Evolutionary conservation across 2,113 vertebrate species (phyloP).

Genomic region (Upupa epops): DNA sequence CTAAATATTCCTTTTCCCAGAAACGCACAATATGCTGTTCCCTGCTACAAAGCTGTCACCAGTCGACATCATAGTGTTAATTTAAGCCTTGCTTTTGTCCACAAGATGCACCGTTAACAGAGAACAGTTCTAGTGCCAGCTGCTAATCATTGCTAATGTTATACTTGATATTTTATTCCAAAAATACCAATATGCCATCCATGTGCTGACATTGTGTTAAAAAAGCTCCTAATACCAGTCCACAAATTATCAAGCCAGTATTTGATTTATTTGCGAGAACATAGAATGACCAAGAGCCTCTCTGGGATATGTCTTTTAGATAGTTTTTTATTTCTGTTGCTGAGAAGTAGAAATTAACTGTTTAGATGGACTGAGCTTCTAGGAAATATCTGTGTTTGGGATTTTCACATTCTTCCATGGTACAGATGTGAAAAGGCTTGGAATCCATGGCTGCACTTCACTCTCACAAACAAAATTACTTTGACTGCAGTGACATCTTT

Average conservation of each 20-base stretch:
- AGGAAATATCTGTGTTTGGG: background rate
- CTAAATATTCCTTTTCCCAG: slow-evolving; percentile 7
- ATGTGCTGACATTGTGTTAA: background rate
- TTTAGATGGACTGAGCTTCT: background rate
- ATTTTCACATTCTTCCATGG: background rate
- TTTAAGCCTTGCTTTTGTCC: background rate
- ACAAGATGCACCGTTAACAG: background rate
- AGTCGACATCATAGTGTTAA: background rate
- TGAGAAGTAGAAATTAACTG: background rate
- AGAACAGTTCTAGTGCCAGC: background rate
- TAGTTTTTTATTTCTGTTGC: background rate
- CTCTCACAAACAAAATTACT: background rate
- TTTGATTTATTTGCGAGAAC: background rate
- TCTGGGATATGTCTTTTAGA: background rate
- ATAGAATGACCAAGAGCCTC: background rate
- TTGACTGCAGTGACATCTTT: background rate
- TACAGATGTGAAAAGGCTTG: background rate
- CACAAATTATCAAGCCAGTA: background rate
- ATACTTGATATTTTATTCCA: background rate
- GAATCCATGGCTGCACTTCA: background rate
- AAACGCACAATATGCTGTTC: slow-evolving; percentile 10
- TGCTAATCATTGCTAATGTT: background rate
- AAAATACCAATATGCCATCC: background rate
- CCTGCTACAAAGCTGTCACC: background rate
- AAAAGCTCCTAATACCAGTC: background rate